A percentile compares a stretch with the other conserved stretches of the same genome.
Evolutionary conservation across 2,113 vertebrate species (phyloP).

Genomic region (Protomyctophum bolini): DNA sequence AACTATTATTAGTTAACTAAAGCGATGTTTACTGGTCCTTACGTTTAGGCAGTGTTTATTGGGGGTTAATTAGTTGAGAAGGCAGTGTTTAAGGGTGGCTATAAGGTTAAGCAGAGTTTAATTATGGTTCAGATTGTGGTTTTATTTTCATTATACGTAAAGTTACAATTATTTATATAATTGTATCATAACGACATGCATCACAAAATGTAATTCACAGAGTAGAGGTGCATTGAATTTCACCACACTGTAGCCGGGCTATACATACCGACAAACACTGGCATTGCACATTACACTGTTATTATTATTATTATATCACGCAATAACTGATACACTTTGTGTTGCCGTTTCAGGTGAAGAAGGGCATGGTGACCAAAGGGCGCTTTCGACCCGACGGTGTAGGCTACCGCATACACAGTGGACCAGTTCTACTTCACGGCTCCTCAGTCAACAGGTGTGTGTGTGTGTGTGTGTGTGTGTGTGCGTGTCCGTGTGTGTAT

Average conservation of each 20-base stretch:
- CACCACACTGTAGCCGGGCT: not conserved
- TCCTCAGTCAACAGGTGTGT: slow-evolving; percentile 92
- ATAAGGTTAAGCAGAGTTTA: too few relatives aligned
- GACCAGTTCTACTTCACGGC: slow-evolving; percentile 91
- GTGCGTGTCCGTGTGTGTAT: accelerated
- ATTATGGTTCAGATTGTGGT: too few relatives aligned
- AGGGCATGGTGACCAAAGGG: slow-evolving; percentile 88
- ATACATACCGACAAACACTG: not conserved
- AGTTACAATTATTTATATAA: too few relatives aligned
- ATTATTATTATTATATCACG: too few relatives aligned
- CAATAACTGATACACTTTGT: not conserved
- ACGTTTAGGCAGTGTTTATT: too few relatives aligned
- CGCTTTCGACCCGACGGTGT: slow-evolving; percentile 90
- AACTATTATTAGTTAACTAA: too few relatives aligned
- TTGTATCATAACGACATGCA: too few relatives aligned
- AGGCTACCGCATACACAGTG: slow-evolving; percentile 81
- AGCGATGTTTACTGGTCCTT: too few relatives aligned
- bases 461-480: not conserved
- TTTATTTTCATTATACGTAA: too few relatives aligned
- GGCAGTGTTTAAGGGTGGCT: too few relatives aligned
- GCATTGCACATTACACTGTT: not conserved
- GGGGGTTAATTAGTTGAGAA: too few relatives aligned
- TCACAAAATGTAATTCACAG: not conserved
- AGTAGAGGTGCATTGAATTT: too few relatives aligned
- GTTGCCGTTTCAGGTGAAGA: slow-evolving; percentile 81